Evolutionary conservation across 1,140 invertebrate genomes (phyloP).

Genomic region (Paramacrobiotus metropolitanus): DNA sequence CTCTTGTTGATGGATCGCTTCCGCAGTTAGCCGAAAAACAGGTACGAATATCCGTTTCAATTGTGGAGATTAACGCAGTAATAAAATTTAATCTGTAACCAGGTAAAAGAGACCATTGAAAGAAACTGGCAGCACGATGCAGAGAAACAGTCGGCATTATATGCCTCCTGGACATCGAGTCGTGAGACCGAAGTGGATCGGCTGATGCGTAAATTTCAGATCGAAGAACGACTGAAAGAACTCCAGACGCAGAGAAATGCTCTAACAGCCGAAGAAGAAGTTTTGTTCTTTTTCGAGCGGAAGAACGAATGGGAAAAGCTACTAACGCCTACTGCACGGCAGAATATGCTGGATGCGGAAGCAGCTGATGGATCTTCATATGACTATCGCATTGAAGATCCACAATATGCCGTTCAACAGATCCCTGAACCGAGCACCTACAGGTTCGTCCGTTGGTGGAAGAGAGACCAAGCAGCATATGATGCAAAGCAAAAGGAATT

Average conservation of each 20-base stretch:
- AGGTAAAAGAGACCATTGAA: no score
- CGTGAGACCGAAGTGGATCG: constrained; percentile 15
- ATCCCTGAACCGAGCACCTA: neutral
- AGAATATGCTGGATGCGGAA: neutral
- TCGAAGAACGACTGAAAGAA: constrained; percentile 13
- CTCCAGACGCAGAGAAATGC: constrained; percentile 18
- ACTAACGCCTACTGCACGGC: neutral
- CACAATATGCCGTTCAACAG: neutral
- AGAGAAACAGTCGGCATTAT: no score
- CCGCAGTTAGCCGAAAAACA: no score
- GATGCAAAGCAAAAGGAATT: neutral
- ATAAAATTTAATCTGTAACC: no score
- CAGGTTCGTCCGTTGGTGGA: neutral
- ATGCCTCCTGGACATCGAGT: no score
- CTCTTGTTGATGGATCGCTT: no score
- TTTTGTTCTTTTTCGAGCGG: constrained; percentile 25
- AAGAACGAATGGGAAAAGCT: constrained; percentile 15
- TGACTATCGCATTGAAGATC: constrained; percentile 1
- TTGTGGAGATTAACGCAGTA: no score
- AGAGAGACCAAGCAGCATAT: neutral
- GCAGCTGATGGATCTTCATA: neutral
- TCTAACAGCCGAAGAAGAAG: constrained; percentile 18
- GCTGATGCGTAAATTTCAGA: constrained; percentile 15
- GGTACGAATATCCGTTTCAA: no score
- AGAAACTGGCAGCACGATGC: no score